Evolutionary conservation across 64 coral and sea anemone species (phyloP), one percentile per base, ranked within the genome.

Genomic region (Catalaphyllia jardinei): DNA sequence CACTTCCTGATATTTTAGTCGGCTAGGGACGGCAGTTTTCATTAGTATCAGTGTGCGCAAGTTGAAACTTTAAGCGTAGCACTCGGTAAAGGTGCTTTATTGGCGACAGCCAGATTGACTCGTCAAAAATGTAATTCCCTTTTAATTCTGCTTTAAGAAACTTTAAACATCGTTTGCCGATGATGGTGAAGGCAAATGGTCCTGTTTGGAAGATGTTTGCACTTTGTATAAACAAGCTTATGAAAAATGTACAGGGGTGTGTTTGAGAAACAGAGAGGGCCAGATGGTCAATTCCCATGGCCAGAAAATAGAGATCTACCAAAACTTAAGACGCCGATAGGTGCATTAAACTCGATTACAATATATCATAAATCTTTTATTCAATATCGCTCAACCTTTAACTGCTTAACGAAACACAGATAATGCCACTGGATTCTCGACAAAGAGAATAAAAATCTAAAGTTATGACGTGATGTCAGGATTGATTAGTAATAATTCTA

Each of bases 311-410:
- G 29, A 92, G 83, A 92, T 76, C 62, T 20, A 24, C 35, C 73
- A 49, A 90, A 73, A 74, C 73, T 50, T 92, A 29, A 62, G 52
- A 64, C 39, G 31, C 71, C 31, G 80, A 92, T 79, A 74, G 88
- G 67, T 33, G 78, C 80, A 74, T 75, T 79, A 73, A 93, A 93
- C 79, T 89, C 92, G 80, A 90, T 93, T 93, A 96, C 74, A 81
- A 91, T 91, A 72, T 87, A 96, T 93, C 87, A 96, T 91, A 87
- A 93, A 78, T 89, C 87, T 89, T 96, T 96, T 89, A 96, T 96
- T 76, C 31, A 83, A 89, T 92, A 91, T 81, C 79, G 77, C 78
- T 79, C 74, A 91, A 83, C 88, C 82, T 90, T 89, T 88, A 76
- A 90, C 79, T 82, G 74, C 75, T 67, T 91, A 92, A 88, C 77